These are phyloP conservation scores for Hylaeus anthracinus DNA, from an alignment of 1,140 invertebrate genomes.

Conservation along the genomic window DNA sequence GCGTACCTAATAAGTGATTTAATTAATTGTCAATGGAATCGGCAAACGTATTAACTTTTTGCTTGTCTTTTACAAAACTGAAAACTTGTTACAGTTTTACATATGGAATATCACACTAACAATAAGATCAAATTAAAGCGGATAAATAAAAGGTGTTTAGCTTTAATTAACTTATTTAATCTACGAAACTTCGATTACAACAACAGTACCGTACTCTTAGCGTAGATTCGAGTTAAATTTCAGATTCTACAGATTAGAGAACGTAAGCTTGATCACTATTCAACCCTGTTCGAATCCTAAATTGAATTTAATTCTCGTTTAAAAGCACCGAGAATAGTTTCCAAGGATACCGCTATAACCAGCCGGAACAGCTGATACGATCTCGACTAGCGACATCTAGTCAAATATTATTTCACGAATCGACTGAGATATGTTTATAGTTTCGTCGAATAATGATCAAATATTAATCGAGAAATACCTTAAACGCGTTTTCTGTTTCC, in stretches of 20 bases:
- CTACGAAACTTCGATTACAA: no score
- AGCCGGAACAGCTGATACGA: constrained; percentile 42
- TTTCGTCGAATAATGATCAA: constrained; percentile 23
- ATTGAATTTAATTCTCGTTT: constrained; percentile 23
- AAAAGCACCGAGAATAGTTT: constrained; percentile 29
- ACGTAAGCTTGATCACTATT: not conserved
- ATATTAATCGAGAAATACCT: not conserved
- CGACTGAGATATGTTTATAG: not conserved
- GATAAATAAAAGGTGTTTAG: no score
- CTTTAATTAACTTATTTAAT: no score
- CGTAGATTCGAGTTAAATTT: not conserved
- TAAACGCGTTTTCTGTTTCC: not conserved
- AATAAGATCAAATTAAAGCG: no score
- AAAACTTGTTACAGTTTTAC: no score
- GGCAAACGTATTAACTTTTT: no score
- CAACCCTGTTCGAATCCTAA: not conserved
- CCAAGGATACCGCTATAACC: constrained; percentile 41
- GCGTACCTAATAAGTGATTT: no score
- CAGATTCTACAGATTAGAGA: not conserved
- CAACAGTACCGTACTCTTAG: not conserved
- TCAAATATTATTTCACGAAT: not conserved
- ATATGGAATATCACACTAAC: no score
- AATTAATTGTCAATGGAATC: not conserved
- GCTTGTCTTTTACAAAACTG: no score
- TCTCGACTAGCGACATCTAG: constrained; percentile 46